Evolutionary conservation across 2,888 invertebrate genomes (phyloP).

Genomic region (Mesodorylaimus sp.): DNA sequence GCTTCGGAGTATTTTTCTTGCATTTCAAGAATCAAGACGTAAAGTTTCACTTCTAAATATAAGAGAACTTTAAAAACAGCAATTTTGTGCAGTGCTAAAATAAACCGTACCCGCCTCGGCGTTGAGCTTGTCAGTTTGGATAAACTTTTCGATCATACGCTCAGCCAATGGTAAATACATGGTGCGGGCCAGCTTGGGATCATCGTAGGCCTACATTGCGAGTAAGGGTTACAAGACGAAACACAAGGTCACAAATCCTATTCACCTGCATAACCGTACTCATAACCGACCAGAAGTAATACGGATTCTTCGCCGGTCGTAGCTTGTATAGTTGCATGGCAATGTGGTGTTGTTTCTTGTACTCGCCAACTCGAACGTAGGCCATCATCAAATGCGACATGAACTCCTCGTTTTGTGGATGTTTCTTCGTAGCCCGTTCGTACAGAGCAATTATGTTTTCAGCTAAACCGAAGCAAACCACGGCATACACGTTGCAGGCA

Average conservation of each 20-base stretch:
- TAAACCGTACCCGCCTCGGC: conserved; percentile 50
- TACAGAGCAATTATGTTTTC: conserved; percentile 71
- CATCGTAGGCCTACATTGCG: too few species aligned
- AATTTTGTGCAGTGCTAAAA: too few species aligned
- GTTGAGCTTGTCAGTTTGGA: conserved; percentile 65
- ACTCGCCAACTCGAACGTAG: conserved; percentile 71
- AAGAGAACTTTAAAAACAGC: too few species aligned
- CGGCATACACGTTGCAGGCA: background rate
- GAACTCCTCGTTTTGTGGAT: conserved; percentile 73
- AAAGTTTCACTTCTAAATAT: conserved; percentile 58
- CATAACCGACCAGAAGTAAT: conserved; percentile 96
- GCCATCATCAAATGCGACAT: conserved; percentile 87
- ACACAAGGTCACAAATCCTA: too few species aligned
- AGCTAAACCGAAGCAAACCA: conserved; percentile 41
- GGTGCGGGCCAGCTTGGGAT: conserved; percentile 40
- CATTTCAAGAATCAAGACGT: conserved; percentile 60
- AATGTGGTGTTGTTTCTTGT: conserved; percentile 61
- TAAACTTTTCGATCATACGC: conserved; percentile 75
- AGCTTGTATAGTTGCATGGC: conserved; percentile 77
- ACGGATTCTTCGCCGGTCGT: conserved; percentile 67
- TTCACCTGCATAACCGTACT: conserved; percentile 73
- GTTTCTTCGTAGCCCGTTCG: conserved; percentile 64
- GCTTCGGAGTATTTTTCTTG: conserved; percentile 59
- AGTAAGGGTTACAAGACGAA: too few species aligned
- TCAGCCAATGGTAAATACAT: conserved; percentile 70